Evolutionary conservation across 2,113 vertebrate genomes (phyloP).

Genomic region (Neodon shergylaensis): DNA sequence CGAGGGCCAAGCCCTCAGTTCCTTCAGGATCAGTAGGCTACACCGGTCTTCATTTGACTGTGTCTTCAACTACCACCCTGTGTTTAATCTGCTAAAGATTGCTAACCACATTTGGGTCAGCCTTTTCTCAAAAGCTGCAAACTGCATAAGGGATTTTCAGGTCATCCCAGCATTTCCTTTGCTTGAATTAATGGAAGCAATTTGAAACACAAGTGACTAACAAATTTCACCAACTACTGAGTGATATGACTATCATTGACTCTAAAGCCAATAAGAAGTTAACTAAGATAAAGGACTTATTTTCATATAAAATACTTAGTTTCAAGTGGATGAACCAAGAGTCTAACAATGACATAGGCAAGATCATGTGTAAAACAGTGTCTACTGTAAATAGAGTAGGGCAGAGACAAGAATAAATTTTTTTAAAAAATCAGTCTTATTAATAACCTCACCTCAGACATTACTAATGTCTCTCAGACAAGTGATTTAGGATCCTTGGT

Average conservation of each 20-base stretch:
- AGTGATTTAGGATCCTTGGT: conserved; percentile 38
- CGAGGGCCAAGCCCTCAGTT: not conserved
- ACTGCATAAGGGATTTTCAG: not conserved
- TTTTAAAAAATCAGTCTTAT: not conserved
- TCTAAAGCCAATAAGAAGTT: not conserved
- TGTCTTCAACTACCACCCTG: not conserved
- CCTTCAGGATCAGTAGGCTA: not conserved
- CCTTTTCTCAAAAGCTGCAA: not conserved
- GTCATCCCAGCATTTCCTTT: not conserved
- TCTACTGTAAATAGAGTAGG: not conserved
- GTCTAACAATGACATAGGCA: not conserved
- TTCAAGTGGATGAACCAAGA: not conserved
- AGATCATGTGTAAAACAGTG: not conserved
- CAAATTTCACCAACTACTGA: not conserved
- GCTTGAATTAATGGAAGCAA: not conserved
- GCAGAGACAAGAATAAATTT: not conserved
- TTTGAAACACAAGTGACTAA: not conserved
- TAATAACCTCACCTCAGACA: not conserved
- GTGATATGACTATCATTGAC: not conserved
- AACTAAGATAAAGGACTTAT: conserved; percentile 12
- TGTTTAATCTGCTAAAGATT: not conserved
- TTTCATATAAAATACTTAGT: not conserved
- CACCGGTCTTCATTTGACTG: not conserved
- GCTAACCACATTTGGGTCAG: not conserved
- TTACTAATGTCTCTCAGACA: not conserved